Evolutionary conservation across 23 tunicate species (phyloP), one percentile per base, ranked within the genome.

Genomic region (Halocynthia roretzi): DNA sequence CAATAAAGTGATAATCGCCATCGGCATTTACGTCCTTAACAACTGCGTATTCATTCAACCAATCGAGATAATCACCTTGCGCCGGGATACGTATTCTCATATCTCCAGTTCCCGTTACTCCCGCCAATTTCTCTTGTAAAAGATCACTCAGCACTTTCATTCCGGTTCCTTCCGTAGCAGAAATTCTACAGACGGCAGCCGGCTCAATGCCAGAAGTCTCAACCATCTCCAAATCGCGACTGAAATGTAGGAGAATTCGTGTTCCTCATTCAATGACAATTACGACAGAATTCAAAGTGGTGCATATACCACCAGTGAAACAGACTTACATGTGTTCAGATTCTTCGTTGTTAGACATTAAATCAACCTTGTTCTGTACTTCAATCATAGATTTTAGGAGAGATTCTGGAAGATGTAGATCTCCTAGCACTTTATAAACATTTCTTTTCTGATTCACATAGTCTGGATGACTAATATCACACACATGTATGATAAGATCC

Each of bases 381-480:
- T 92, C 98, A 54, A 92, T 73, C 52, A 92, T 83, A 54, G 86
- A 82, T 44, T 69, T 12, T 50, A 86, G 56, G 31, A 90, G 62
- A 7, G 70, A 66, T 10, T 64, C 66, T 6, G 74, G 51, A 15
- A 92, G 61, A 6, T 75, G 75, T 10, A 92, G 68, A 7, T 78
- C 72, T 51, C 83, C 82, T 58, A 92, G 54, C 52, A 83, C 77
- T 40, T 64, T 40, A 44, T 87, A 57, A 8, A 92, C 98, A 72
- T 83, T 80, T 53, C 53, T 77, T 17, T 81, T 80, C 61, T 92
- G 98, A 49, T 78, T 73, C 12, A 52, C 69, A 7, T 72, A 64
- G 58, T 86, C 92, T 8, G 98, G 98, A 74, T 92, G 93, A 61
- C 83, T 82, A 52, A 82, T 52, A 56, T 92, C 98, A 40, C 92